A percentile compares a stretch with the other conserved stretches of the same genome.
These are phyloP conservation scores for Catamblyrhynchus diadema DNA, from an alignment of 2,797 vertebrate species.

Conservation along the genomic window DNA sequence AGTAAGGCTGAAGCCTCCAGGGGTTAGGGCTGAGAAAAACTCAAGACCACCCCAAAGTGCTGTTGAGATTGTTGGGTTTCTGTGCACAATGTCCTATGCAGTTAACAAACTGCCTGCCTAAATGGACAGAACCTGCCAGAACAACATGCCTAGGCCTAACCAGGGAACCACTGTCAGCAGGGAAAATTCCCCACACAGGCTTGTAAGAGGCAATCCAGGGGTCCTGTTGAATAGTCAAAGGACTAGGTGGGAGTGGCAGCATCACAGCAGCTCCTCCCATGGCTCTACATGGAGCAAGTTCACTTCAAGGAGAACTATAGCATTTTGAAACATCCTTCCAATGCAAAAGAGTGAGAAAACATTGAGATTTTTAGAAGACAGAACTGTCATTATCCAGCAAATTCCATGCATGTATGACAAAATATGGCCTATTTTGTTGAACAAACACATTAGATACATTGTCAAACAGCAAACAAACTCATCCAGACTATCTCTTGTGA, in stretches of 20 bases:
- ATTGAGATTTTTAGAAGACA: background rate
- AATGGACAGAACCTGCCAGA: background rate
- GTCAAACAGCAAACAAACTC: background rate
- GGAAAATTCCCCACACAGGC: background rate
- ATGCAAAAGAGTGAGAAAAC: background rate
- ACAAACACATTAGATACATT: background rate
- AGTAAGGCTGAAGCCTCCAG: background rate
- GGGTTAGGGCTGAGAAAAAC: background rate
- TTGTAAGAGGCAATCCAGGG: background rate
- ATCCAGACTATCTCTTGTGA: background rate
- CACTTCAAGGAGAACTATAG: background rate
- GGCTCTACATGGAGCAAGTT: background rate
- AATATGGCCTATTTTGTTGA: background rate
- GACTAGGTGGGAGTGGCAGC: background rate
- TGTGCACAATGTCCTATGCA: fast-evolving
- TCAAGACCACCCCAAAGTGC: background rate
- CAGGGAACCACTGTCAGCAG: background rate
- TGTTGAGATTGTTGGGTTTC: background rate
- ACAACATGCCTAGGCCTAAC: background rate
- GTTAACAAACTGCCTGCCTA: background rate
- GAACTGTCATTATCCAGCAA: background rate
- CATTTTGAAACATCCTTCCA: background rate
- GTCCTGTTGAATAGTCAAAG: background rate
- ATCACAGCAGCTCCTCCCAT: background rate
- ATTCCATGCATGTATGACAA: background rate